phyloP scores from a whole-genome alignment of 1,140 invertebrate genomes.

The Drepana arcuata region DNA sequence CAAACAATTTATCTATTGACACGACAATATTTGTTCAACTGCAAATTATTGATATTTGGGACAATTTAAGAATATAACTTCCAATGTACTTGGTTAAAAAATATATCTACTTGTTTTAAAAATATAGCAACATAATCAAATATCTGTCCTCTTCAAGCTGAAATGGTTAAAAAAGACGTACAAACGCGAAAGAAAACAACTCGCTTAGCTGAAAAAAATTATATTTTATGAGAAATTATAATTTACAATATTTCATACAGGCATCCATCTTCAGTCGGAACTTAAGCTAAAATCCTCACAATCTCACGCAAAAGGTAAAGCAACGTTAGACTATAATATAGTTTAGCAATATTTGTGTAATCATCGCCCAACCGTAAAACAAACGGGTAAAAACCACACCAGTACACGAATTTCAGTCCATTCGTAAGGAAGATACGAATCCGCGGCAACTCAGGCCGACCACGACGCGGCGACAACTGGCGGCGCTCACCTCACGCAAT shows the following conservation, averaged over 20 bases:
- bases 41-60: too few species aligned
- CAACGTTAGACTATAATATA: slow-evolving; percentile 74
- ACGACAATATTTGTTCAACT: too few species aligned
- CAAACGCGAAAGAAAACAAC: slow-evolving; percentile 56
- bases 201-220: slow-evolving; percentile 72
- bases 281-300: slow-evolving; percentile 73
- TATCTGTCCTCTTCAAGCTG: not conserved
- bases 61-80: too few species aligned
- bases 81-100: too few species aligned
- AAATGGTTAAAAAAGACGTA: too few species aligned
- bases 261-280: slow-evolving; percentile 73
- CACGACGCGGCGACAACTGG: too few species aligned
- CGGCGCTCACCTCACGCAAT: too few species aligned
- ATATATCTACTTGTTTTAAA: not conserved
- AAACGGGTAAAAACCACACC: slow-evolving; percentile 53
- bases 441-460: too few species aligned
- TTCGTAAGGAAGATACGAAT: slow-evolving; percentile 43
- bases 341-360: slow-evolving; percentile 69
- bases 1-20: too few species aligned
- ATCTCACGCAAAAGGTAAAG: slow-evolving; percentile 74
- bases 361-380: slow-evolving; percentile 60
- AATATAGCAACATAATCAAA: not conserved
- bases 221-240: slow-evolving; percentile 75
- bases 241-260: slow-evolving; percentile 74
- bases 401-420: slow-evolving; percentile 52